Evolutionary conservation across 2,113 vertebrate species (phyloP).

Genomic region (Mastomys natalensis): DNA sequence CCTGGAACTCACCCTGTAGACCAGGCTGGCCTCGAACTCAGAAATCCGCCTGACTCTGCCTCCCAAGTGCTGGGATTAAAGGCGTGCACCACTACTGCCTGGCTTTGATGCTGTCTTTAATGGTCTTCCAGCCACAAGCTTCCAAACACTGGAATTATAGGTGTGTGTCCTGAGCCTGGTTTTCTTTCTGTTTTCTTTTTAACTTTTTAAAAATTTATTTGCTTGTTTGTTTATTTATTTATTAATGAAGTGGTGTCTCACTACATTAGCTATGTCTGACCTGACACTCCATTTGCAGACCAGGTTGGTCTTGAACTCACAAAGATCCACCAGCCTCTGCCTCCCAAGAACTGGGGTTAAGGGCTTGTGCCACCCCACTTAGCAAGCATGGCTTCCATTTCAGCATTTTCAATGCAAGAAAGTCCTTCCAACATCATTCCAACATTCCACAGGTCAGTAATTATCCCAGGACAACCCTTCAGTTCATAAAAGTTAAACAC

Average conservation of each 20-base stretch:
- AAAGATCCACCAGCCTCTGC: neutral
- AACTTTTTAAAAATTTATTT: too few relatives aligned
- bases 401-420: constrained; percentile 50
- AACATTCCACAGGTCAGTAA: constrained; percentile 20
- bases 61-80: too few relatives aligned
- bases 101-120: neutral
- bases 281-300: neutral
- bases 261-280: neutral
- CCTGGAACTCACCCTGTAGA: too few relatives aligned
- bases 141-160: neutral
- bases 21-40: too few relatives aligned
- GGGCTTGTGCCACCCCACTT: neutral
- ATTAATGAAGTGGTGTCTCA: neutral
- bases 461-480: constrained; percentile 12
- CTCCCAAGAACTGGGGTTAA: neutral
- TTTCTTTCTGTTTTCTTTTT: neutral
- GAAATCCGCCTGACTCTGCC: too few relatives aligned
- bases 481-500: constrained; percentile 47
- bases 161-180: neutral
- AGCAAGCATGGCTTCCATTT: neutral
- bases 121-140: neutral
- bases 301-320: neutral
- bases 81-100: too few relatives aligned
- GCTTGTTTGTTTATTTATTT: too few relatives aligned
- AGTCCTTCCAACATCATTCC: constrained; percentile 49